Evolutionary conservation across 1,140 invertebrate species (phyloP), one percentile per base, ranked within the genome.

Genomic region (Brevipalpus yothersi): DNA sequence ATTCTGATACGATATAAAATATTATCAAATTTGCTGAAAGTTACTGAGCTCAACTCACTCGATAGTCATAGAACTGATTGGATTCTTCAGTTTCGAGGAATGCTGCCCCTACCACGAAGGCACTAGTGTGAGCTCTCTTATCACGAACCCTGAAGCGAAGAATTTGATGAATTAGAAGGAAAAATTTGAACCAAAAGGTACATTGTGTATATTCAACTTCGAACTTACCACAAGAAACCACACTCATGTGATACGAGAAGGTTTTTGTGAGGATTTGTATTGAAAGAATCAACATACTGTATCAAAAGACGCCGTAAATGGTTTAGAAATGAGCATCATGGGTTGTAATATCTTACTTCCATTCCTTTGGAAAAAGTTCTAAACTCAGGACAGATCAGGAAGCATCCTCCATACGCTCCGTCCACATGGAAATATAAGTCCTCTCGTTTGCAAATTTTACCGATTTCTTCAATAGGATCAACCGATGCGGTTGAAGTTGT

Each of bases 181-280:
- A 2, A 5, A 31, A 31, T 31, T 31, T 31, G 31, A 5, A 5
- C 31, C 31, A 31, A 31, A 31, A n/a, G n/a, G n/a, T n/a, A n/a
- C n/a, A n/a, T n/a, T n/a, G n/a, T n/a, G n/a, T n/a, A n/a, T n/a
- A n/a, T n/a, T n/a, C n/a, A n/a, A n/a, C n/a, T n/a, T n/a, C n/a
- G n/a, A 31, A 51, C 12, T n/a, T 47, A 80, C 94, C 93, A 98
- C 68, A 96, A 79, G 15, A 87, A 82, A 0, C 91, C 96, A 68
- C 90, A 95, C 69, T 98, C 94, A 68, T 95, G 97, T 70, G 91
- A 92, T 0, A 89, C 86, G 61, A 98, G 71, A 70, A 98, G 78
- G 78, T 91, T 93, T 76, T 99, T 99, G 70, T 98, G 97, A 0
- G 91, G 84, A 71, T 99, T 99, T 8, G 88, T 92, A 68, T 96